Conservation (phyloP, 2,888 invertebrate genomes). For the Papilio demoleus region DNA sequence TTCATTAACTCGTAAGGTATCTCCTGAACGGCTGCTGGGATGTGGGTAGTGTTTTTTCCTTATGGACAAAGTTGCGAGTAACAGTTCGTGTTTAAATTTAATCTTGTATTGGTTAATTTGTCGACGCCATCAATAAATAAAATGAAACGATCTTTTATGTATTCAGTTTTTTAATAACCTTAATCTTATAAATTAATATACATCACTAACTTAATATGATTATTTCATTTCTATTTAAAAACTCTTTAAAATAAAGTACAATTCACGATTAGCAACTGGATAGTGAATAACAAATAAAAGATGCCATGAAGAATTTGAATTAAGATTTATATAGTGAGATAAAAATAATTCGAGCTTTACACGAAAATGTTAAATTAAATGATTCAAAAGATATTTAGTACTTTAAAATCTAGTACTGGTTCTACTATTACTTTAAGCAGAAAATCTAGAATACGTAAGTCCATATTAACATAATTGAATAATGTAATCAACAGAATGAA, state of each 20-base stretch:
- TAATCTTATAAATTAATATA: conserved; percentile 5
- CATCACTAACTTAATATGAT: background rate
- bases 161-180: background rate
- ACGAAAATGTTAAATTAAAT: background rate
- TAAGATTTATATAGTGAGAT: background rate
- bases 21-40: no score
- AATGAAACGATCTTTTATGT: background rate
- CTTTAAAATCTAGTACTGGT: background rate
- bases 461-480: background rate
- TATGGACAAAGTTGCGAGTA: no score
- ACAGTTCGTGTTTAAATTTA: no score
- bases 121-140: background rate
- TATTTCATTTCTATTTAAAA: conserved; percentile 1
- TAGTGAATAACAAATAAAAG: background rate
- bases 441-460: background rate
- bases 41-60: no score
- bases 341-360: conserved; percentile 4
- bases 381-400: background rate
- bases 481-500: background rate
- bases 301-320: background rate
- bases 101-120: no score
- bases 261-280: background rate
- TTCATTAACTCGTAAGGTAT: no score
- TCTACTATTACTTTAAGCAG: background rate
- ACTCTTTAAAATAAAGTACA: background rate